A percentile compares a stretch with the other conserved stretches of the same genome.
These are phyloP conservation scores for Chelidonichthys spinosus DNA, from an alignment of 2,797 vertebrate species.

Conservation along the genomic window DNA sequence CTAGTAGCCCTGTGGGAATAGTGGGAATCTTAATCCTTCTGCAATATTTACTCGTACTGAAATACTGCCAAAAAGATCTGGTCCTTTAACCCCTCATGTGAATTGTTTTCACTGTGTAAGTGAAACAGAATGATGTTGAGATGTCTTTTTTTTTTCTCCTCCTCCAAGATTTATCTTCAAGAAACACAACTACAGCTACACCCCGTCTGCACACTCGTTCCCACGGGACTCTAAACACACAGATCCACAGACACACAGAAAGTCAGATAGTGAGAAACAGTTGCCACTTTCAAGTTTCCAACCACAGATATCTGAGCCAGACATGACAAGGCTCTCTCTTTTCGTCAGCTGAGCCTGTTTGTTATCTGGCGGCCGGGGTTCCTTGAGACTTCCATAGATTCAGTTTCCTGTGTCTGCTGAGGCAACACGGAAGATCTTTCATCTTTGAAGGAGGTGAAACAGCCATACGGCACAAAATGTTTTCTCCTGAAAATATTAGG, in stretches of 20 bases:
- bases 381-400: slow-evolving; percentile 70
- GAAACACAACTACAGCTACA: slow-evolving; percentile 53
- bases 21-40: slow-evolving; percentile 50
- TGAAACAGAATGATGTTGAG: slow-evolving; percentile 57
- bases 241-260: slow-evolving; percentile 41
- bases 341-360: slow-evolving; percentile 73
- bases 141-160: slow-evolving; percentile 19
- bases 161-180: slow-evolving; percentile 54
- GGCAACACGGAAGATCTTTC: slow-evolving; percentile 66
- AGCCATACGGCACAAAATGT: slow-evolving; percentile 42
- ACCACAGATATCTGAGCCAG: slow-evolving; percentile 70
- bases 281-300: slow-evolving; percentile 77
- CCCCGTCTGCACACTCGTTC: slow-evolving; percentile 48
- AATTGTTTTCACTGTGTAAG: slow-evolving; percentile 66
- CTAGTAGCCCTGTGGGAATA: slow-evolving; percentile 39
- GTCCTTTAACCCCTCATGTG: slow-evolving; percentile 59
- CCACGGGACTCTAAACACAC: slow-evolving; percentile 64
- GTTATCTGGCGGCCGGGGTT: slow-evolving; percentile 68
- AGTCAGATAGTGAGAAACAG: slow-evolving; percentile 65
- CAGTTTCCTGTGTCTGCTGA: slow-evolving; percentile 77
- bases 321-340: slow-evolving; percentile 71
- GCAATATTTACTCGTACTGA: slow-evolving; percentile 64
- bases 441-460: slow-evolving; percentile 73
- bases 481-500: slow-evolving; percentile 28
- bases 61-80: slow-evolving; percentile 52